Evolutionary conservation across 2,888 invertebrate genomes (phyloP), one percentile per base, ranked within the genome.

Genomic region (Branchipolynoe longqiensis): DNA sequence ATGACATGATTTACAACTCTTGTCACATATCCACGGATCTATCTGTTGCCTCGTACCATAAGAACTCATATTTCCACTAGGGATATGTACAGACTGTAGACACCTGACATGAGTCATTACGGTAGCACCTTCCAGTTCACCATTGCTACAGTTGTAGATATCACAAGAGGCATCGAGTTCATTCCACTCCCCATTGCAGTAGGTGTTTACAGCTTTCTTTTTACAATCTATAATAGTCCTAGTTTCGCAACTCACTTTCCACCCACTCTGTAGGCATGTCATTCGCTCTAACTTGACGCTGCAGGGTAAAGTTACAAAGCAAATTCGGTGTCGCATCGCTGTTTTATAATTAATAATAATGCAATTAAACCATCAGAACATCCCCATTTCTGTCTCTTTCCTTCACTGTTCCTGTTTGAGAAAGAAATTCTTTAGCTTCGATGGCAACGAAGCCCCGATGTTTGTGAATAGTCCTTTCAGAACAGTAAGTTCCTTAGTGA

Each of bases 401-500:
- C 1, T 62, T 73, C 28, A 48, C 54, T 78, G 78, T 33, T 78
- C 78, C 28, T 48, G 78, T 33, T 82, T 82, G 58, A 38, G 31
- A n/a, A 82, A 38, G 82, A 36, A 85, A 33, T 85, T 41, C 36
- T 82, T 64, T 41, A 81, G 54, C 73, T 81, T 82, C 40, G 41
- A 22, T 22, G 85, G 85, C 33, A 85, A 38, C 48, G 85, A 56
- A 41, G 85, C 85, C 36, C 87, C 86, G 38, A 96, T 96, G 93
- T 96, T 96, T 90, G 96, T 95, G 93, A 96, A 96, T 88, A 96
- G 94, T 87, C 96, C 95, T 91, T 96, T 95, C 87, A 96, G 96
- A 81, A 98, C 96, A 93, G 97, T 97, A 90, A 99, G 95, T 94
- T 99, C 98, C 89, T 93, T 92, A 38, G 91, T 96, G 90, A 99